Base-by-base conservation (phyloP, 1,140 invertebrate genomes). In the Acyrthosiphon pisum region DNA sequence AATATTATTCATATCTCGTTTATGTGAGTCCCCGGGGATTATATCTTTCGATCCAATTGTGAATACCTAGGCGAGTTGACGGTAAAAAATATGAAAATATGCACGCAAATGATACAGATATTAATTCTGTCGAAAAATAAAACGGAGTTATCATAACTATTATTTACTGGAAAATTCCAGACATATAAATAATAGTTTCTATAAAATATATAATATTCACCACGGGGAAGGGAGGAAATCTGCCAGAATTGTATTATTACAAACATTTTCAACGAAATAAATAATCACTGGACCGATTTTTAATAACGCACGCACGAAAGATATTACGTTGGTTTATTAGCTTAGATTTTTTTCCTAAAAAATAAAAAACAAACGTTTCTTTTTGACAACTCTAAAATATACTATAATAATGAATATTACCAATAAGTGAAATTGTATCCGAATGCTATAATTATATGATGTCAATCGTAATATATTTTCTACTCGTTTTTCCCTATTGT, bases 341-440 rank as follows among this genome's bases (percentile, higher is more conserved):
- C 23, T 76, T n/a, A 76, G 11, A 68, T 68, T n/a, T 68, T 68
- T 18, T 76, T 41, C 41, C 18, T 14, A 76, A 76, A 76, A 76
- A 76, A 18, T n/a, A 76, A n/a, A n/a, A 68, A 76, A 14, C 30
- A 76, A 76, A 76, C 1, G 4, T 35, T 1, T 76, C 30, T 76
- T 76, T 76, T 76, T 76, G 60, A 68, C 60, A 76, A 35, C 30
- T 76, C n/a, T 76, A 76, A n/a, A 53, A 76, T 76, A n/a, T n/a
- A 60, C 0, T 26, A 68, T 14, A n/a, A 22, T 53, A 53, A n/a
- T 6, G 6, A 76, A 2, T 76, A n/a, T n/a, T 14, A n/a, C 30
- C 60, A 76, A 18, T 76, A n/a, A 76, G 14, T 76, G 11, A n/a
- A n/a, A n/a, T 76, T 76, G 4, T n/a, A n/a, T n/a, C 14, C n/a